phyloP scores from a whole-genome alignment of 2,797 vertebrate genomes.

The Squalus acanthias region DNA sequence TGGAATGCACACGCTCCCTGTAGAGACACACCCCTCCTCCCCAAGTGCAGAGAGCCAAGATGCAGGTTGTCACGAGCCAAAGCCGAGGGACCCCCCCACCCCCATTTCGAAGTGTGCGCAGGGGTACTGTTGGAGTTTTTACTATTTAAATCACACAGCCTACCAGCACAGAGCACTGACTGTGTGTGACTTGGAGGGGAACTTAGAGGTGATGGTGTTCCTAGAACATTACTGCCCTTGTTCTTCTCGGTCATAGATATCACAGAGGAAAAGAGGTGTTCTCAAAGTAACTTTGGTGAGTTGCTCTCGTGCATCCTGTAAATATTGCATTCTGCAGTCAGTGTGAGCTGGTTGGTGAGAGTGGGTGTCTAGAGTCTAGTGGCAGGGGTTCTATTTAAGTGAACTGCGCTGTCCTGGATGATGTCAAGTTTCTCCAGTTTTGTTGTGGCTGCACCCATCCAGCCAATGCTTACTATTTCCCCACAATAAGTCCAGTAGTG shows the following conservation, averaged over 20 bases:
- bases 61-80: no score
- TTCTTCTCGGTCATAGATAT: background rate
- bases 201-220: background rate
- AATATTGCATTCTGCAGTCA: background rate
- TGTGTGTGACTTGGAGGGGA: background rate
- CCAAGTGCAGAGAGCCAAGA: background rate
- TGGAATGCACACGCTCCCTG: background rate
- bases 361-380: background rate
- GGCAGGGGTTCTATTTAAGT: background rate
- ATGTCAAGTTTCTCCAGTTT: background rate
- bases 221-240: background rate
- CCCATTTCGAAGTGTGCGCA: background rate
- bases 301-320: background rate
- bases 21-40: background rate
- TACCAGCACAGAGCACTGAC: background rate
- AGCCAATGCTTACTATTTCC: background rate
- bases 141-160: background rate
- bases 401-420: background rate
- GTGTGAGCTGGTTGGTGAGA: background rate
- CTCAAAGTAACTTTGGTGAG: no score
- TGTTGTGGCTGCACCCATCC: background rate
- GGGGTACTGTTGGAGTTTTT: background rate
- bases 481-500: background rate
- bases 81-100: no score
- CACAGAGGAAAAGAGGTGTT: background rate